phyloP scores from a whole-genome alignment of 1,140 invertebrate genomes.

The Orussus abietinus region DNA sequence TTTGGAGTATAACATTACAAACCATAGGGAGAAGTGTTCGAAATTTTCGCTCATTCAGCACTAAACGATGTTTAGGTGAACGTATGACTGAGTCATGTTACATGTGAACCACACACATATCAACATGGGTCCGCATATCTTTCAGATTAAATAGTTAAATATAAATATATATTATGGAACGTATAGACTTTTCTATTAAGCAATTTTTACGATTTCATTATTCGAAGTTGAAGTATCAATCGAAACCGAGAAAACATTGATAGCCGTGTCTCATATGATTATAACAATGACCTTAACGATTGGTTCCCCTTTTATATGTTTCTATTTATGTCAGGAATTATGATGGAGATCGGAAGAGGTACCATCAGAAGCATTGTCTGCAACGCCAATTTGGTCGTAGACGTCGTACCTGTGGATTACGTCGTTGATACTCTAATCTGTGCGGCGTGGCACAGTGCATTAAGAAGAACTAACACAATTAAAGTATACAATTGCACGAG shows the following conservation, averaged over 20 bases:
- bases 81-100: too few species aligned
- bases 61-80: too few species aligned
- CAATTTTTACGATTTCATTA: slow-evolving; percentile 7
- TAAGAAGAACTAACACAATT: slow-evolving; percentile 56
- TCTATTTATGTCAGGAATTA: slow-evolving; percentile 58
- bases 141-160: not conserved
- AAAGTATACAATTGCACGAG: slow-evolving; percentile 91
- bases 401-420: slow-evolving; percentile 88
- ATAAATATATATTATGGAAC: not conserved
- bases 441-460: slow-evolving; percentile 72
- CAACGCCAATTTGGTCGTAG: slow-evolving; percentile 67
- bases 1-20: too few species aligned
- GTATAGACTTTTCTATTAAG: not conserved
- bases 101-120: too few species aligned
- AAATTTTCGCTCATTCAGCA: too few species aligned
- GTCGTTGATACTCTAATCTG: slow-evolving; percentile 86
- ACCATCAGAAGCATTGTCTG: slow-evolving; percentile 81
- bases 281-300: too few species aligned
- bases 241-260: too few species aligned
- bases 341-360: slow-evolving; percentile 83
- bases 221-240: not conserved
- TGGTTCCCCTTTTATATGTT: too few species aligned
- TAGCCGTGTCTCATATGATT: too few species aligned
- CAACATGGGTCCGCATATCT: too few species aligned
- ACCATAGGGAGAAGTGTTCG: too few species aligned